phyloP scores from a whole-genome alignment of 2,113 vertebrate species.

The Podarcis muralis region DNA sequence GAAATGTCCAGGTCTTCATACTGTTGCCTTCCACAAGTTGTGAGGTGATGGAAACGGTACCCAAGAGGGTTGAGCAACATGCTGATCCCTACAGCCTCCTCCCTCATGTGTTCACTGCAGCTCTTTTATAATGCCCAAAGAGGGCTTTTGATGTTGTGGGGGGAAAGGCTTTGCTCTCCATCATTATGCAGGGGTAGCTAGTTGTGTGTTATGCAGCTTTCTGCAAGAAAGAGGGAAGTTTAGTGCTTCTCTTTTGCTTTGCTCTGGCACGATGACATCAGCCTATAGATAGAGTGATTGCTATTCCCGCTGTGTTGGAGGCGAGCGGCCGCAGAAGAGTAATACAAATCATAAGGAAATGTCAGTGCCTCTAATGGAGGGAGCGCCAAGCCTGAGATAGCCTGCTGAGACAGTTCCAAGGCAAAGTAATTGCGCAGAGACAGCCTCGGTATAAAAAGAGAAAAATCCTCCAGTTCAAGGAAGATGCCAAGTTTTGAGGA shows the following conservation, averaged over 20 bases:
- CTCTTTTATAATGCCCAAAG: background rate
- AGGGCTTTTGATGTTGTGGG: background rate
- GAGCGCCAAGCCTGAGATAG: background rate
- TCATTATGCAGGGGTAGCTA: background rate
- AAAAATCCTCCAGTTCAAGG: background rate
- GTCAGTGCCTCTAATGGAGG: background rate
- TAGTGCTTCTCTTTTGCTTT: background rate
- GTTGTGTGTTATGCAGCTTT: background rate
- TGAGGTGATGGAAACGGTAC: too few species aligned
- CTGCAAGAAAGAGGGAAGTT: background rate
- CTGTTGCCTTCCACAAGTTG: too few species aligned
- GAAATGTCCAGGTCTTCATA: too few species aligned
- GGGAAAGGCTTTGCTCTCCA: background rate
- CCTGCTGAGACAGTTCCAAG: conserved; percentile 7
- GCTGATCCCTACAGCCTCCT: background rate
- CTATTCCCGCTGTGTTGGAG: conserved; percentile 17
- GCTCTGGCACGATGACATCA: background rate
- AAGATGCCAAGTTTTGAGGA: background rate
- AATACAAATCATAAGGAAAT: background rate
- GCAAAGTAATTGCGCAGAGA: conserved; percentile 16
- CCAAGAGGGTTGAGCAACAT: too few species aligned
- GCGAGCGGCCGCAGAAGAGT: background rate
- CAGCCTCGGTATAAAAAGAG: background rate
- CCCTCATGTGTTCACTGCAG: background rate
- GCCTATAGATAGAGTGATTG: background rate